Evolutionary conservation across 1,140 invertebrate genomes (phyloP).

Genomic region (Cydia amplana): DNA sequence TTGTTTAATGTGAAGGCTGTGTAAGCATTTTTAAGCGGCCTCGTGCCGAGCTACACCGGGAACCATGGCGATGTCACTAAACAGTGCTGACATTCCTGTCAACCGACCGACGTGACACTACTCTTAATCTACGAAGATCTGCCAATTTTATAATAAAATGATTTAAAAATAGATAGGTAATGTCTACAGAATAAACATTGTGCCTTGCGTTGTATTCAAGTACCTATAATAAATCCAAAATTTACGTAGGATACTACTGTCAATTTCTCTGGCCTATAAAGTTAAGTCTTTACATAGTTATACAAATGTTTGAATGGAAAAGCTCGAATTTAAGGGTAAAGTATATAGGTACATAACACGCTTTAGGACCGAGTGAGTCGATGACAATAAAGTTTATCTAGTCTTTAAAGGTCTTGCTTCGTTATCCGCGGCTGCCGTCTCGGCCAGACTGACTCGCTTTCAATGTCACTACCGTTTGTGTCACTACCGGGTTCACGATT

Average conservation of each 20-base stretch:
- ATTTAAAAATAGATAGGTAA: constrained; percentile 51
- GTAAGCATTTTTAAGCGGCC: constrained; percentile 59
- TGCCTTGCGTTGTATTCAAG: constrained; percentile 74
- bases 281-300: constrained; percentile 64
- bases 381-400: constrained; percentile 75
- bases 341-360: constrained; percentile 38
- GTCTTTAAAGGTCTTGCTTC: constrained; percentile 70
- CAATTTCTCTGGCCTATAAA: constrained; percentile 72
- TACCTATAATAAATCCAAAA: constrained; percentile 55
- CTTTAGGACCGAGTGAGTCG: constrained; percentile 62
- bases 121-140: constrained; percentile 29
- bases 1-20: constrained; percentile 54
- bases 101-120: constrained; percentile 10
- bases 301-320: constrained; percentile 54
- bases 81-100: constrained; percentile 10
- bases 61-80: constrained; percentile 20
- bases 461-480: not conserved
- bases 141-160: constrained; percentile 37
- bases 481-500: not conserved
- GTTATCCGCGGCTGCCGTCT: constrained; percentile 36
- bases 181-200: constrained; percentile 54
- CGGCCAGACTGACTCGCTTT: not conserved
- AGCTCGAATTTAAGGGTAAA: constrained; percentile 72
- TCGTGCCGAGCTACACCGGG: constrained; percentile 42
- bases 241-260: constrained; percentile 69